Percentiles rank a stretch among this genome's conserved stretches.
These are phyloP conservation scores for Brotogeris chrysoptera DNA, from an alignment of 2,797 vertebrate genomes.

Conservation along the genomic window DNA sequence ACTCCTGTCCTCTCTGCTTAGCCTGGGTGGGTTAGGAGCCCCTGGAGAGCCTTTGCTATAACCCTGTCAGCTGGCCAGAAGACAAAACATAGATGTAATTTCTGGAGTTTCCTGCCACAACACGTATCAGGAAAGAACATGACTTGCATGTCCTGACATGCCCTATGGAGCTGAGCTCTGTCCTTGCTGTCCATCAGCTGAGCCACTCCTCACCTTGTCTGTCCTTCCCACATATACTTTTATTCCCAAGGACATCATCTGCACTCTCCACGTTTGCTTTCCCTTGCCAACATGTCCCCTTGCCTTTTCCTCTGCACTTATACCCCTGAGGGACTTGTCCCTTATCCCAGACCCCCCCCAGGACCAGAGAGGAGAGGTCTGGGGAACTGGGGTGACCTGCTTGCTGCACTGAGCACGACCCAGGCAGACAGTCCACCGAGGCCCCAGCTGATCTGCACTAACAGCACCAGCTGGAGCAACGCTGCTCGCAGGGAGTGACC, in stretches of 20 bases:
- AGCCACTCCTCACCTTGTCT: neutral
- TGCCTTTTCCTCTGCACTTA: neutral
- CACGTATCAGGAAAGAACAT: neutral
- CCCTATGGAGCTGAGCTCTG: neutral
- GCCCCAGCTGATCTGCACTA: neutral
- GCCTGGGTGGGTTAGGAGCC: neutral
- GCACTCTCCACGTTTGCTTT: neutral
- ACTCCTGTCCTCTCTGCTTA: neutral
- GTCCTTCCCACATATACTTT: neutral
- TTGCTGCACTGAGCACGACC: neutral
- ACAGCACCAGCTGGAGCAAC: neutral
- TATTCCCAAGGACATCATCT: neutral
- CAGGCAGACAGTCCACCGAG: accelerated
- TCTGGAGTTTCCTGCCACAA: neutral
- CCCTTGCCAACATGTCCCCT: neutral
- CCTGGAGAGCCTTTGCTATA: neutral
- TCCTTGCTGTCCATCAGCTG: neutral
- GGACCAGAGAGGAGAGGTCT: neutral
- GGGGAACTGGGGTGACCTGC: neutral
- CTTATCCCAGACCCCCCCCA: neutral
- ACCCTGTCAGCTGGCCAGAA: neutral
- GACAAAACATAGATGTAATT: neutral
- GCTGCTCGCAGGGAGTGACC: neutral
- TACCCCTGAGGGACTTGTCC: neutral
- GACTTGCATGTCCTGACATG: neutral